phyloP scores from a whole-genome alignment of 2,797 vertebrate genomes.

The Mallotus villosus region DNA sequence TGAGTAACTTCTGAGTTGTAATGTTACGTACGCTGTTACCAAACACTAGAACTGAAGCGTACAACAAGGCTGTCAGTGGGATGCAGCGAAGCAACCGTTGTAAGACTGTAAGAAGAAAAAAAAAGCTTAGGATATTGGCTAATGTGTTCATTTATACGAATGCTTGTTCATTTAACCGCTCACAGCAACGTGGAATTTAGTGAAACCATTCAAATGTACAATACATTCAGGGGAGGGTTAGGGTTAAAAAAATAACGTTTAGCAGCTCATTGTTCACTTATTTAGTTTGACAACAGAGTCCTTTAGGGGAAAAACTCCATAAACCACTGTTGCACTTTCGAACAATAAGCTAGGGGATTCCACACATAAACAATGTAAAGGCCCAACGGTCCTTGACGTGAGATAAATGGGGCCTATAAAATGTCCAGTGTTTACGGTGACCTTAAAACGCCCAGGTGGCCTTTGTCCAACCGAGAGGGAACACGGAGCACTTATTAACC shows the following conservation, averaged over 20 bases:
- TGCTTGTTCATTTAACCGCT: not conserved
- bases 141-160: too few relatives aligned
- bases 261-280: constrained; percentile 12
- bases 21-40: too few relatives aligned
- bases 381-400: not conserved
- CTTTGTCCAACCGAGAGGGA: constrained; percentile 31
- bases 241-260: constrained; percentile 8
- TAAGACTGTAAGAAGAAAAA: too few relatives aligned
- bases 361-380: constrained; percentile 21
- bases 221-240: not conserved
- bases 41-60: too few relatives aligned
- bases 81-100: too few relatives aligned
- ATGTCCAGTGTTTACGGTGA: constrained; percentile 28
- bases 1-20: not conserved
- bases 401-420: constrained; percentile 37
- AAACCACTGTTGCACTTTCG: constrained; percentile 7
- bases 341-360: constrained; percentile 25
- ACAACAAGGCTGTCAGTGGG: too few relatives aligned
- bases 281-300: constrained; percentile 4
- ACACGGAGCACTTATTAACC: constrained; percentile 44
- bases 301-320: not conserved
- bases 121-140: too few relatives aligned
- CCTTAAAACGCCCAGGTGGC: constrained; percentile 52
- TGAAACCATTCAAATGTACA: too few relatives aligned
- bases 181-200: too few relatives aligned